phyloP scores from a whole-genome alignment of 2,113 vertebrate genomes.

The Pyrgilauda ruficollis region DNA sequence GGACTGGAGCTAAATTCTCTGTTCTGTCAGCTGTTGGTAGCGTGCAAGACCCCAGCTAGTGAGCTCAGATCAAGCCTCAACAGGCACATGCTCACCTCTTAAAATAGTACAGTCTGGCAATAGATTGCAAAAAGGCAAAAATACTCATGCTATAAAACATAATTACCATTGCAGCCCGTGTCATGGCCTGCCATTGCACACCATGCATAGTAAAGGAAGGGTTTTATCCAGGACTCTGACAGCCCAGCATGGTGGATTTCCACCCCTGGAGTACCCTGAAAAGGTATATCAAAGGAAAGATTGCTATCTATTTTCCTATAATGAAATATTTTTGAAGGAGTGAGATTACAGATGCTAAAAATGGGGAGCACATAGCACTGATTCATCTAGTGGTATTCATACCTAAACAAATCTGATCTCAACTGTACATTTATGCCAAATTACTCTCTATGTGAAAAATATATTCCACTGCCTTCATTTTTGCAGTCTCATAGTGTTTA shows the following conservation, averaged over 20 bases:
- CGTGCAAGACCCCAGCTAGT: neutral
- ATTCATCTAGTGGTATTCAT: neutral
- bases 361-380: neutral
- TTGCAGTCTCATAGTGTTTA: neutral
- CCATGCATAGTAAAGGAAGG: neutral
- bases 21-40: conserved; percentile 31
- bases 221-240: neutral
- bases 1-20: neutral
- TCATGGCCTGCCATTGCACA: neutral
- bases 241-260: neutral
- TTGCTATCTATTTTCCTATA: neutral
- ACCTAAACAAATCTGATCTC: neutral
- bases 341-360: neutral
- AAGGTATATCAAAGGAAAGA: neutral
- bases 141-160: neutral
- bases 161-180: neutral
- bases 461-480: neutral
- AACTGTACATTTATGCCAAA: neutral
- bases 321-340: neutral
- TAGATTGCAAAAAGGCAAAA: conserved; percentile 16
- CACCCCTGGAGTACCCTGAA: neutral
- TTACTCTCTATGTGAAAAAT: neutral
- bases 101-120: conserved; percentile 49
- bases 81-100: conserved; percentile 18
- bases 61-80: conserved; percentile 26